Percentiles rank a stretch among this genome's conserved stretches.
These are phyloP conservation scores for Phylloscopus collybita DNA, from an alignment of 2,797 vertebrate genomes.

Conservation along the genomic window DNA sequence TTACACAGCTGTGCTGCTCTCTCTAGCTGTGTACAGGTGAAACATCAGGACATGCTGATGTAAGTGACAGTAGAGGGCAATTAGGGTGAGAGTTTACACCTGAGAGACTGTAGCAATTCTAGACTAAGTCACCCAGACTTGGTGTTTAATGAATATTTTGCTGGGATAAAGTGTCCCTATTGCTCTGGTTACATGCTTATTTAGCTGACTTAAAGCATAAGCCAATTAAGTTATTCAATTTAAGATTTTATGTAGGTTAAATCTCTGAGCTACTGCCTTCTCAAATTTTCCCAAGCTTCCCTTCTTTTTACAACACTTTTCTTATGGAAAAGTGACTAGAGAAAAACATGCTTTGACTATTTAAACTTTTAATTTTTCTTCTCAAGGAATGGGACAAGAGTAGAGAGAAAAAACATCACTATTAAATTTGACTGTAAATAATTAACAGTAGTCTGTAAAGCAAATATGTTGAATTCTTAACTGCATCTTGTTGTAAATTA, in stretches of 20 bases:
- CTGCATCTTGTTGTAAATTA: not conserved
- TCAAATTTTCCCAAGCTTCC: not conserved
- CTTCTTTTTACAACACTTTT: not conserved
- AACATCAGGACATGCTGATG: not conserved
- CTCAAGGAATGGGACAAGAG: not conserved
- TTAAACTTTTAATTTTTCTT: not conserved
- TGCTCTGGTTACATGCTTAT: not conserved
- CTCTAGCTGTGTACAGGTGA: not conserved
- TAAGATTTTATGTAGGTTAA: not conserved
- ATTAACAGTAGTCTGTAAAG: not conserved
- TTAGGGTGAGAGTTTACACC: not conserved
- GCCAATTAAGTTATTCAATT: not conserved
- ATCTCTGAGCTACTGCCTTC: not conserved
- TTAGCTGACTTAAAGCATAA: not conserved
- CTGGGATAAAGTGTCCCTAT: not conserved
- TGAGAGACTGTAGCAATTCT: not conserved
- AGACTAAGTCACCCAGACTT: not conserved
- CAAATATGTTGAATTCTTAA: not conserved
- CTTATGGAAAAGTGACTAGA: not conserved
- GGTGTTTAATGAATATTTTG: not conserved
- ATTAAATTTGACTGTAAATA: not conserved
- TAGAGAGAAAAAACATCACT: not conserved
- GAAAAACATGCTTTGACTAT: not conserved
- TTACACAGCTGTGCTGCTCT: accelerated
- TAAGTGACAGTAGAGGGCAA: not conserved